Percentiles rank a stretch among this genome's conserved stretches.
Evolutionary conservation across 2,888 invertebrate genomes (phyloP).

Genomic region (Watsonalla cultraria): DNA sequence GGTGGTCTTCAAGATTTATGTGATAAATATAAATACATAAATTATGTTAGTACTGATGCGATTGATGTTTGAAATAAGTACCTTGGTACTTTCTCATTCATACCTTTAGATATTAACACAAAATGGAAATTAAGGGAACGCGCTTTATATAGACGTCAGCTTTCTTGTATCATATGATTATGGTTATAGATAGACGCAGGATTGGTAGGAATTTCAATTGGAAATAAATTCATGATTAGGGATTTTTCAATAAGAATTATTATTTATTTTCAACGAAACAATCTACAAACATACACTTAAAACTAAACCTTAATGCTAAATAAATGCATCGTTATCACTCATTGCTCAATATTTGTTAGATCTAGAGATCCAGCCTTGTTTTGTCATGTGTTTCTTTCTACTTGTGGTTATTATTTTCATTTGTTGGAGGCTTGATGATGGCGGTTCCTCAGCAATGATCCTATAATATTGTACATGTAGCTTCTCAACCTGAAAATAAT

Average conservation of each 20-base stretch:
- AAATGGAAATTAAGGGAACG: too few species aligned
- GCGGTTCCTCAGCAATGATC: conserved; percentile 70
- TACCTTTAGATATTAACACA: too few species aligned
- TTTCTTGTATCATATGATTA: too few species aligned
- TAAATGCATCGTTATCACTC: conserved; percentile 64
- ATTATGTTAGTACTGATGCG: too few species aligned
- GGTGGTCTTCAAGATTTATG: too few species aligned
- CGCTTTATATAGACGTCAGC: too few species aligned
- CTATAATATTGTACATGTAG: conserved; percentile 71
- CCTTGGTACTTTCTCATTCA: too few species aligned
- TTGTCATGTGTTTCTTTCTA: too few species aligned
- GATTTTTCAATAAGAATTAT: conserved; percentile 75
- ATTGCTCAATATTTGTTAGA: conserved; percentile 3
- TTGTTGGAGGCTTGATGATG: conserved; percentile 40
- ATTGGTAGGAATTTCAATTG: too few species aligned
- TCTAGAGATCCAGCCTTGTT: background rate
- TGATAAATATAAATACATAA: too few species aligned
- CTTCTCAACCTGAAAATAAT: conserved; percentile 69
- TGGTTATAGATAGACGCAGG: too few species aligned
- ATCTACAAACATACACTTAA: conserved; percentile 45
- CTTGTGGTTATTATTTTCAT: conserved; percentile 3
- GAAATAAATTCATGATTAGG: conserved; percentile 22
- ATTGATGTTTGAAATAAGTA: too few species aligned
- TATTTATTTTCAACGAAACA: conserved; percentile 75
- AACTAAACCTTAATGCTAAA: conserved; percentile 38